Base-by-base conservation (phyloP, 2,113 vertebrate genomes). In the Recurvirostra avosetta region DNA sequence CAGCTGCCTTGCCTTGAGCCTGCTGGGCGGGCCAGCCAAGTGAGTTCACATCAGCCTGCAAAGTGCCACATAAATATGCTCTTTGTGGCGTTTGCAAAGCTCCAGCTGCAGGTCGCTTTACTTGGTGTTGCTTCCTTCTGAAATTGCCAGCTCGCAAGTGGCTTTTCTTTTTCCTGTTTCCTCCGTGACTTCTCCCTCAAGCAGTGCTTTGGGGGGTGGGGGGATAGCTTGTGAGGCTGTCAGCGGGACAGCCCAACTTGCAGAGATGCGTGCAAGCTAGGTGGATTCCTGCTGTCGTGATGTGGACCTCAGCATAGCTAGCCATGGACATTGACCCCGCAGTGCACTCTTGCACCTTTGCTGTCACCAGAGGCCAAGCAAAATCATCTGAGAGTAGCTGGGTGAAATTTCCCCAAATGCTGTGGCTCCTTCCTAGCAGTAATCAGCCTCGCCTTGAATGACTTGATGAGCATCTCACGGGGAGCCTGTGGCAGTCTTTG, bases 241-340 rank as follows among this genome's bases (percentile, higher is more conserved):
- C 22, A 55, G 63, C 59, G 17, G 45, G 58, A 58, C 27, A 78
- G 49, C 32, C 58, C 29, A 9, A 1, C 83, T 76, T 79, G 62
- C 63, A 70, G 56, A 70, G 53, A 49, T 23, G 21, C 20, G 21
- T 49, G 22, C 49, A 49, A 23, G 21, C 49, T 49, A 23, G 49
- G 49, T 49, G 49, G 22, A 38, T 86, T 86, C 56, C 56, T 63
- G 61, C 47, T 79, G 27, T 78, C 5, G 2, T 0, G 0, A 6
- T 32, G 22, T 36, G 20, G 52, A 62, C 38, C 36, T 71, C 15
- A 22, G 65, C 32, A 2, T 15, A 6, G 11, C 63, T 56, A 66
- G 63, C 62, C 7, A 5, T 21, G 40, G 58, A 29, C 13, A 2
- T 30, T 41, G 56, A 38, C 17, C 26, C 21, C 2, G 2, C 10